Evolutionary conservation across 35 echinoderm and acorn worm genomes (phyloP), one percentile per base, ranked within the genome.

Genomic region (Lytechinus pictus): DNA sequence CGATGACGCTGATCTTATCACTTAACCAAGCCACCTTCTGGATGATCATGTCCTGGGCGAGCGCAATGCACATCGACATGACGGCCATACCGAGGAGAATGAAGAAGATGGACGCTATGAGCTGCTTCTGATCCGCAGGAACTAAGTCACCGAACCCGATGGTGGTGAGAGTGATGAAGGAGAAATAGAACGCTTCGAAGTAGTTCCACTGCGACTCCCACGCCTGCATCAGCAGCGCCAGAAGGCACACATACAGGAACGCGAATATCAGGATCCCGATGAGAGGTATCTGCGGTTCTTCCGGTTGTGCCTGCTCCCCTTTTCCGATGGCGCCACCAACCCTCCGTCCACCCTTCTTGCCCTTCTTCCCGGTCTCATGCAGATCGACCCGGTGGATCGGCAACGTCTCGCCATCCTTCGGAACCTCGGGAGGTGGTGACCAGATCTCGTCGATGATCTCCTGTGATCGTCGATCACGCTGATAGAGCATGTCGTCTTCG

Each of bases 21-120:
- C 98, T 97, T 0, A 98, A 86, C 95, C 96, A 98, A 16, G 95
- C 94, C 55, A 99, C 95, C 86, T 97, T 98, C 92, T 86, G 89
- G 91, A 97, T 97, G 27, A 99, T 99, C 60, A 97, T 86, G 28
- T 98, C 97, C 91, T 99, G 98, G 10, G 98, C 97, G 28, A 99
- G 96, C 11, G 98, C 97, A 53, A 99, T 99, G 55, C 98, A 99
- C 98, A 99, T 99, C 54, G 98, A 98, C 96, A 99, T 99, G 86
- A 99, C 96, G 27, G 98, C 97, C 98, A 99, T 99, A 28, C 98
- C 98, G 53, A 99, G 89, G 28, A 99, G 92, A 28, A 99, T 99
- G 60, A 99, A 97, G 86, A 99, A 98, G 1, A 96, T 97, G 90
- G 95, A 97, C 1, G 94, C 95, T 9, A 99, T 51, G 0, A 97